A percentile compares a stretch with the other conserved stretches of the same genome.
Evolutionary conservation across 2,113 vertebrate genomes (phyloP).

Genomic region (Lepisosteus osseus): DNA sequence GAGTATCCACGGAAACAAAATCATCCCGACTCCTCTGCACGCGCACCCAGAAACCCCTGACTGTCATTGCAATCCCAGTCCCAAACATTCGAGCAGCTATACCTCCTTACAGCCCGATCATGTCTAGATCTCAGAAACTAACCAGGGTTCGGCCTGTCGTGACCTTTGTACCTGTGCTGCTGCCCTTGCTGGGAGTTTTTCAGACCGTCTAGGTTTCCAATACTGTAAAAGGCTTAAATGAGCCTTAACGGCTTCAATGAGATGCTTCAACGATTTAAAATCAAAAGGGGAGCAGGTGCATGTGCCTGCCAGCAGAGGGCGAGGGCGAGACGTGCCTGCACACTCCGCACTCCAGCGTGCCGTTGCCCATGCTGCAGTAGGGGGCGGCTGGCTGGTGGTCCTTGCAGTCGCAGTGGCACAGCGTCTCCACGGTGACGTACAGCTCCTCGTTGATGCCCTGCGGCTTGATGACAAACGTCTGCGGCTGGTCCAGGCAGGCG

Average conservation of each 20-base stretch:
- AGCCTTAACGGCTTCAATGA: no score
- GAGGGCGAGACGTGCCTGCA: conserved; percentile 59
- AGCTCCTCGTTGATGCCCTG: conserved; percentile 68
- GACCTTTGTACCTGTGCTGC: no score
- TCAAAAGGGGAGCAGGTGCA: neutral
- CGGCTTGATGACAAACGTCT: conserved; percentile 49
- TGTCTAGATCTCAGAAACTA: no score
- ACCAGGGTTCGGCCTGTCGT: no score
- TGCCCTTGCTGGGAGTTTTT: no score
- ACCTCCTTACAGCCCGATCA: no score
- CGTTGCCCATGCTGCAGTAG: conserved; percentile 57
- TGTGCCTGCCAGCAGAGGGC: neutral
- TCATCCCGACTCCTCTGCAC: neutral
- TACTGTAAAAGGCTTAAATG: no score
- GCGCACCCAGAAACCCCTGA: no score
- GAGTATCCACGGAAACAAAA: neutral
- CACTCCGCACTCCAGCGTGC: conserved; percentile 60
- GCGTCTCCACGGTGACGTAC: conserved; percentile 48
- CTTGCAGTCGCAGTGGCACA: conserved; percentile 62
- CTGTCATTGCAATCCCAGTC: no score
- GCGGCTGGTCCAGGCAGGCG: conserved; percentile 38
- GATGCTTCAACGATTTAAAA: no score
- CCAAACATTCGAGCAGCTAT: no score
- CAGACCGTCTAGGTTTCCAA: no score
- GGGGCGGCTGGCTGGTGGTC: conserved; percentile 31